Base-by-base conservation (phyloP, 2,797 vertebrate genomes). In the Percopsis omiscomaycus region DNA sequence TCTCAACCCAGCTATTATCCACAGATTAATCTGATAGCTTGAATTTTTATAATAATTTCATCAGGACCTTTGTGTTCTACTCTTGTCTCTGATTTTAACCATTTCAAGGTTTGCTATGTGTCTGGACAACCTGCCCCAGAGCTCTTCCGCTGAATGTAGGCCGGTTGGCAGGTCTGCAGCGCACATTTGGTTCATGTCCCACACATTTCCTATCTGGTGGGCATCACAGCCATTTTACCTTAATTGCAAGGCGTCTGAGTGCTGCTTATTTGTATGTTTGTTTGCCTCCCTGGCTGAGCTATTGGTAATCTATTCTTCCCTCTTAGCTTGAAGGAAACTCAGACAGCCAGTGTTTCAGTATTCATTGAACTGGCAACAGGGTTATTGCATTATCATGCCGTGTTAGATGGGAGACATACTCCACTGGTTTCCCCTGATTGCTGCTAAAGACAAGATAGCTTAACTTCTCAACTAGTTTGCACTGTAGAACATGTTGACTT, bases 211-310 rank as follows among this genome's bases (percentile, higher is more conserved):
- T 84, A 91, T 92, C 90, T 90, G 83, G 88, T 89, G 92, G 92
- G 93, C 93, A 90, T 94, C 93, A 83, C 86, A 92, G 91, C 90
- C 92, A 92, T 94, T 95, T 84, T 91, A 87, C 93, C 93, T 92
- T 93, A 92, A 94, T 92, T 94, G 92, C 80, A 74, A 89, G 89
- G 88, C 90, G 84, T 91, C 85, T 91, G 86, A 88, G 79, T 85
- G 82, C 80, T 82, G 82, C 85, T 86, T 88, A 88, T 91, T 91
- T 90, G 85, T 89, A 89, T 88, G 86, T 87, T 89, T 89, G 87
- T 85, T 87, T 88, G 84, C 83, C 79, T 88, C 84, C 71, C 86
- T 87, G 85, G 82, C 84, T 81, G 84, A 85, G 86, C 80, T 89
- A 92, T 92, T 85, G 91, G 87, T 91, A 92, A 92, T 92, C 92